phyloP scores from a whole-genome alignment of 2,113 vertebrate species.

The Macquaria ambigua region DNA sequence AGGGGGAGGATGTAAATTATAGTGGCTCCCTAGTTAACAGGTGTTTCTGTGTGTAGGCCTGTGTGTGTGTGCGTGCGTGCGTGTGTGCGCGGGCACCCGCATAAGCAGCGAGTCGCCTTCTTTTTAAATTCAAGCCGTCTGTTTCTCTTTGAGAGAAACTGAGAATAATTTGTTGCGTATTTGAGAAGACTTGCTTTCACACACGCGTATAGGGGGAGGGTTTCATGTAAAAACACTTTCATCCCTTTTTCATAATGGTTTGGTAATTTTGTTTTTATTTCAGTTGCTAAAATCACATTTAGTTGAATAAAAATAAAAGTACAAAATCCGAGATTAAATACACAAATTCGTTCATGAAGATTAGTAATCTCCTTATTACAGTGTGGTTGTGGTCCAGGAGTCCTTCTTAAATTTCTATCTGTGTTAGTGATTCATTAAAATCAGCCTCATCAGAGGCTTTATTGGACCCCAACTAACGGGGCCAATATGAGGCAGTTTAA shows the following conservation, averaged over 20 bases:
- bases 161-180: slow-evolving; percentile 42
- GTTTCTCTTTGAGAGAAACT: slow-evolving; percentile 41
- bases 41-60: slow-evolving; percentile 77
- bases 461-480: slow-evolving; percentile 34
- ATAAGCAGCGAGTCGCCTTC: slow-evolving; percentile 9
- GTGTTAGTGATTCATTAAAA: slow-evolving; percentile 34
- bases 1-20: slow-evolving; percentile 78
- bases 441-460: slow-evolving; percentile 27
- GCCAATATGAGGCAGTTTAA: slow-evolving; percentile 39
- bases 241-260: background rate
- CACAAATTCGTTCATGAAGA: background rate
- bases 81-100: slow-evolving; percentile 8
- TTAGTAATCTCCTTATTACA: background rate
- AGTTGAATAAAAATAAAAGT: background rate
- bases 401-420: background rate
- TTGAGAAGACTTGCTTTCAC: background rate
- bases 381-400: background rate
- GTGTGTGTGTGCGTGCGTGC: slow-evolving; percentile 15
- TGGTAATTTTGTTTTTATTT: background rate
- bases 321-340: background rate
- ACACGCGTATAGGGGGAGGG: background rate
- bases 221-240: background rate
- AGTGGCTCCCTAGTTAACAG: slow-evolving; percentile 83
- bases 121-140: slow-evolving; percentile 48
- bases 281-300: background rate